These are phyloP conservation scores for Imbricaverruca yamaguchii DNA, from an alignment of 2,888 invertebrate genomes.

Conservation along the genomic window DNA sequence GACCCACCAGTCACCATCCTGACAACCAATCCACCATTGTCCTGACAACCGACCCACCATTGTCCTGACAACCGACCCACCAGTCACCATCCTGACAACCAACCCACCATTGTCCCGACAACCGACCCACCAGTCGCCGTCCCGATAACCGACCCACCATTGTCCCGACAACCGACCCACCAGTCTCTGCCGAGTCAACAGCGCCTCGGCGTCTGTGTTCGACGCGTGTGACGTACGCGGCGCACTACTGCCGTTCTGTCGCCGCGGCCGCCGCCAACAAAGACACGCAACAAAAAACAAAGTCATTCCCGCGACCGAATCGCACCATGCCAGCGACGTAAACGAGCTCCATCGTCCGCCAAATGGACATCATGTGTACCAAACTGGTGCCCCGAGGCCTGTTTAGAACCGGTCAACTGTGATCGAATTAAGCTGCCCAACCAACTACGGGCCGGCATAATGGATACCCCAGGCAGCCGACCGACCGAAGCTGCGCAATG, in stretches of 20 bases:
- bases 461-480: too few species aligned
- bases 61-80: too few species aligned
- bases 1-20: too few species aligned
- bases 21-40: too few species aligned
- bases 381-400: slow-evolving; percentile 13
- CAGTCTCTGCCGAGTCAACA: too few species aligned
- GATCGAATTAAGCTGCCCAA: neutral
- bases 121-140: too few species aligned
- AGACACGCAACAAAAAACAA: slow-evolving; percentile 1
- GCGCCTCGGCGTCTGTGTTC: neutral
- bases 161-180: too few species aligned
- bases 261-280: neutral
- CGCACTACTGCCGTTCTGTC: neutral
- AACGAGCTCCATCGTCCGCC: neutral
- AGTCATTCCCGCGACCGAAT: neutral
- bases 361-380: slow-evolving; percentile 19
- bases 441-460: neutral
- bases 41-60: too few species aligned
- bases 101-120: too few species aligned
- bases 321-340: neutral
- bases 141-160: too few species aligned
- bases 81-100: too few species aligned
- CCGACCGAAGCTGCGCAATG: too few species aligned
- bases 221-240: neutral
- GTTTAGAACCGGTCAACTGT: neutral